Percentiles rank a stretch among this genome's conserved stretches.
These are phyloP conservation scores for Nephrocerus scutellatus DNA, from an alignment of 2,888 invertebrate species.

Conservation along the genomic window DNA sequence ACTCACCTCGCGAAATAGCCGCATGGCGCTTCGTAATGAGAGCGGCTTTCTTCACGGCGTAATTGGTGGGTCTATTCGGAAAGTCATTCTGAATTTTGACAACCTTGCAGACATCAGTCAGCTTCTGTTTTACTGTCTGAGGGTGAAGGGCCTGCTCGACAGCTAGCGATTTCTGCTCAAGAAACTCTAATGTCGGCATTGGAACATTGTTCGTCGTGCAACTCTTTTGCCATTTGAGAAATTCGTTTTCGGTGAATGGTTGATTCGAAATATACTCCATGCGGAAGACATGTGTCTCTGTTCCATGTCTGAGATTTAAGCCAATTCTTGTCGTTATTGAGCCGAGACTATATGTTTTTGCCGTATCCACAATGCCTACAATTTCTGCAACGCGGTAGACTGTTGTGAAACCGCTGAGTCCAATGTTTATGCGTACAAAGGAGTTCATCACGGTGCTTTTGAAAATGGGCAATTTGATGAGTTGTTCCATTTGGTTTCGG, in stretches of 20 bases:
- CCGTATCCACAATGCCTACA: conserved; percentile 64
- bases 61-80: conserved; percentile 88
- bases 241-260: conserved; percentile 88
- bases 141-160: conserved; percentile 86
- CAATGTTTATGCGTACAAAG: conserved; percentile 93
- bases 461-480: conserved; percentile 96
- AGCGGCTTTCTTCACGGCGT: conserved; percentile 93
- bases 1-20: conserved; percentile 63
- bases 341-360: conserved; percentile 72
- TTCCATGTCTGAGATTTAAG: conserved; percentile 70
- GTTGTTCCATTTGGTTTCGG: conserved; percentile 86
- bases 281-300: conserved; percentile 83
- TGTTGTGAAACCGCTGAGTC: conserved; percentile 76
- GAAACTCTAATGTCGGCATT: conserved; percentile 75
- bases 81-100: conserved; percentile 89
- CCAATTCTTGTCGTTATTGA: conserved; percentile 91
- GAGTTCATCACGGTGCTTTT: conserved; percentile 83
- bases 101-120: conserved; percentile 90
- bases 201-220: conserved; percentile 59
- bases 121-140: conserved; percentile 89
- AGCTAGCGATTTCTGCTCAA: conserved; percentile 77
- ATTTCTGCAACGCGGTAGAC: conserved; percentile 83
- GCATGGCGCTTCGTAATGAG: conserved; percentile 81
- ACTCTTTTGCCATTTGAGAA: conserved; percentile 84
- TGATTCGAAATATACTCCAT: conserved; percentile 96